Evolutionary conservation across 1,140 invertebrate species (phyloP).

Genomic region (Globodera ellingtonae): DNA sequence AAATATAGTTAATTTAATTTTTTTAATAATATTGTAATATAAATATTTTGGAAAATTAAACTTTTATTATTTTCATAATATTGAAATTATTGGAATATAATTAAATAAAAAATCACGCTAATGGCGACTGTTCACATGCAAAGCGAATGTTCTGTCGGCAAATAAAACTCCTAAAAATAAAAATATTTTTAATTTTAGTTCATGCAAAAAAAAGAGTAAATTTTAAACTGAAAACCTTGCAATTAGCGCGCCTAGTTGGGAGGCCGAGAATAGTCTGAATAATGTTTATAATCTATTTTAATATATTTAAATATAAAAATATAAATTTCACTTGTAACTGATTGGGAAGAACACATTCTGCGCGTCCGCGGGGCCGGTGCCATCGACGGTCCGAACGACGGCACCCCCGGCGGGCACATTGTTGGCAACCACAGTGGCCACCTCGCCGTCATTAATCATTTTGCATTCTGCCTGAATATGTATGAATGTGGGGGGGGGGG

Average conservation of each 20-base stretch:
- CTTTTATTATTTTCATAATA: no score
- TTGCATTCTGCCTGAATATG: constrained; percentile 3
- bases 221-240: background rate
- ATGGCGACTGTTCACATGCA: constrained; percentile 24
- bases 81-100: background rate
- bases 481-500: background rate
- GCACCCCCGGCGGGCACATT: constrained; percentile 14
- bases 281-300: background rate
- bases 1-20: no score
- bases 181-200: background rate
- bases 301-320: background rate
- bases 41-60: no score
- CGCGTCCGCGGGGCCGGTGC: background rate
- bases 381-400: background rate
- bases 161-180: constrained; percentile 13
- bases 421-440: constrained; percentile 9
- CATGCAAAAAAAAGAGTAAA: no score
- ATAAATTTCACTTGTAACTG: constrained; percentile 6
- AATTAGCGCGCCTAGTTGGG: constrained; percentile 23
- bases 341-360: constrained; percentile 14
- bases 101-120: background rate
- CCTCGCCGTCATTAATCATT: constrained; percentile 4
- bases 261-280: constrained; percentile 17
- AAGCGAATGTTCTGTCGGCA: constrained; percentile 24
- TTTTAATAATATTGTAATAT: no score